phyloP scores from a whole-genome alignment of 2,113 vertebrate species.

The Myotis yumanensis region DNA sequence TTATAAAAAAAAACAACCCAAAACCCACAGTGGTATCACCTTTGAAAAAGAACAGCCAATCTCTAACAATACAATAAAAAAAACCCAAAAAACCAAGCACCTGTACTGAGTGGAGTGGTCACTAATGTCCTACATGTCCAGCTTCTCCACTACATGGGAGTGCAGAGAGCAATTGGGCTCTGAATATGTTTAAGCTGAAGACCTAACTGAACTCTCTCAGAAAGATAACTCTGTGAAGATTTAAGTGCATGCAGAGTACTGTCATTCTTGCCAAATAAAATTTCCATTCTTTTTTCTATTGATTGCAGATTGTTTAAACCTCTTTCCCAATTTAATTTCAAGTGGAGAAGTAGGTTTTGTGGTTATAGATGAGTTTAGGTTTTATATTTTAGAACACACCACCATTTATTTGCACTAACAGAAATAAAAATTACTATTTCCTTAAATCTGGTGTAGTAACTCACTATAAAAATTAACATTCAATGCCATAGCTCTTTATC shows the following conservation, averaged over 20 bases:
- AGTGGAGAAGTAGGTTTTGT: not conserved
- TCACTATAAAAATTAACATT: not conserved
- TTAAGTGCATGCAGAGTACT: not conserved
- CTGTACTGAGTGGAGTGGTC: not conserved
- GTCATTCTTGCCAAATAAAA: not conserved
- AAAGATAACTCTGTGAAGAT: not conserved
- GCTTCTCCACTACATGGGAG: not conserved
- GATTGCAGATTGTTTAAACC: not conserved
- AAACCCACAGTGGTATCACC: not conserved
- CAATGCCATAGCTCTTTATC: not conserved
- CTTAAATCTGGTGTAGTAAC: not conserved
- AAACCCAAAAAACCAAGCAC: not conserved
- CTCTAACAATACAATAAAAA: not conserved
- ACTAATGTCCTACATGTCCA: not conserved
- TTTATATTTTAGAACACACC: not conserved
- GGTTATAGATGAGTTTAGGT: not conserved
- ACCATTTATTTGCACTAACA: not conserved
- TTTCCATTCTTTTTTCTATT: not conserved
- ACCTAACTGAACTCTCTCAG: not conserved
- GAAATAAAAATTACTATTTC: not conserved
- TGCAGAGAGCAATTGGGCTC: not conserved
- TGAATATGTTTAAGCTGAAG: not conserved
- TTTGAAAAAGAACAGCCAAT: not conserved
- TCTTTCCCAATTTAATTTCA: not conserved
- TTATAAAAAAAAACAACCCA: not conserved